phyloP scores from a whole-genome alignment of 2,888 invertebrate species.

The Mantis religiosa region DNA sequence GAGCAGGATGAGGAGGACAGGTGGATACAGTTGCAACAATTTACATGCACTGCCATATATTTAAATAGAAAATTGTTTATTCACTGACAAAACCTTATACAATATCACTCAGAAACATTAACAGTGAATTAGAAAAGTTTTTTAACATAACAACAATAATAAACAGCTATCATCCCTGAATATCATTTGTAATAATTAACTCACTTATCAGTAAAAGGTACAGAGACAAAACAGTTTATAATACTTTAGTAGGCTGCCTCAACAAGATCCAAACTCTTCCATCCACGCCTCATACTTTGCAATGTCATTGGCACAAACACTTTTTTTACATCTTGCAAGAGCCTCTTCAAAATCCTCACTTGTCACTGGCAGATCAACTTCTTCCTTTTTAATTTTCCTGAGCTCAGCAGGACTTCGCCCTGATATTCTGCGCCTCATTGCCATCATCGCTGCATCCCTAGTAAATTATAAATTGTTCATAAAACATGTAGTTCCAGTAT shows the following conservation, averaged over 20 bases:
- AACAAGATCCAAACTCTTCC: constrained; percentile 91
- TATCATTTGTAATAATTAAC: neutral
- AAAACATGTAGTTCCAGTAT: too few relatives aligned
- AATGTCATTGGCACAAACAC: constrained; percentile 89
- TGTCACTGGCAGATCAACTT: constrained; percentile 90
- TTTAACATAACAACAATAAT: neutral
- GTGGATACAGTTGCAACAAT: too few relatives aligned
- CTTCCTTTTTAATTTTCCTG: constrained; percentile 88
- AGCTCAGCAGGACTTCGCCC: constrained; percentile 93
- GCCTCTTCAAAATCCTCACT: constrained; percentile 89
- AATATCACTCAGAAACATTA: neutral
- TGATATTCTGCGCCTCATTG: constrained; percentile 90
- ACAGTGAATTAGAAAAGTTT: neutral
- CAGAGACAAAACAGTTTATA: neutral
- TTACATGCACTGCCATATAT: neutral
- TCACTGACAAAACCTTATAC: neutral
- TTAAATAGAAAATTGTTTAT: neutral
- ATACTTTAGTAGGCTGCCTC: constrained; percentile 36
- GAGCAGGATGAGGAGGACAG: too few relatives aligned
- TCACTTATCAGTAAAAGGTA: neutral
- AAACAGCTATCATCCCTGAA: neutral
- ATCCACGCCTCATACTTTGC: constrained; percentile 97
- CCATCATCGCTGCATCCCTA: constrained; percentile 99
- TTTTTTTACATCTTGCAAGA: constrained; percentile 91
- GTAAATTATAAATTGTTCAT: neutral